Conservation (phyloP, 2,888 invertebrate species). For the Andrena flavipes region DNA sequence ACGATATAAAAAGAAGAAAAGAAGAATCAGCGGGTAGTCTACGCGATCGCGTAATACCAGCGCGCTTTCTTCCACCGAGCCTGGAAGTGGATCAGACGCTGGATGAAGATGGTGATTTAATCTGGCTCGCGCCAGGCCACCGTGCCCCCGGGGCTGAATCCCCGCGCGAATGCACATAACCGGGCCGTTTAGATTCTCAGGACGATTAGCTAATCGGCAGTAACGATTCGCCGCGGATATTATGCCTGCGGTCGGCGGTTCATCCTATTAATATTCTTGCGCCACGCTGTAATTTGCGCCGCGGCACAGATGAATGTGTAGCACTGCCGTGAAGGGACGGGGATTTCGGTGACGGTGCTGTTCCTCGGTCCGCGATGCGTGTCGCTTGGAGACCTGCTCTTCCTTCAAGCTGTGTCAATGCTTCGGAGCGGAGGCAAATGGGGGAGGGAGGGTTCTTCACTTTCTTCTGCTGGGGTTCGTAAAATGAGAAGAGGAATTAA, state of each 20-base stretch:
- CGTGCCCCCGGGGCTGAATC: slow-evolving; percentile 53
- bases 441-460: too few relatives aligned
- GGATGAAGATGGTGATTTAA: slow-evolving; percentile 54
- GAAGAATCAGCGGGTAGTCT: neutral
- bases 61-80: slow-evolving; percentile 17
- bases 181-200: slow-evolving; percentile 76
- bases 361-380: neutral
- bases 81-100: slow-evolving; percentile 45
- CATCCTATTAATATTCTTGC: slow-evolving; percentile 70
- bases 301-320: slow-evolving; percentile 46
- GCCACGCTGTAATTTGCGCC: slow-evolving; percentile 55
- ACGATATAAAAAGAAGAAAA: too few relatives aligned
- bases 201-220: slow-evolving; percentile 78
- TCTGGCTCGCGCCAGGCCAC: slow-evolving; percentile 50
- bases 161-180: slow-evolving; percentile 63
- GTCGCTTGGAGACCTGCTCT: too few relatives aligned
- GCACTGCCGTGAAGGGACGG: slow-evolving; percentile 6
- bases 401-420: too few relatives aligned
- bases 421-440: too few relatives aligned
- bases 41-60: slow-evolving; percentile 8
- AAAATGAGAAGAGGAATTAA: too few relatives aligned
- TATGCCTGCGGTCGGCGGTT: slow-evolving; percentile 65
- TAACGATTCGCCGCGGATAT: slow-evolving; percentile 70
- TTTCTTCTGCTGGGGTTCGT: too few relatives aligned
- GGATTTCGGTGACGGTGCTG: neutral